A percentile compares a stretch with the other conserved stretches of the same genome.
These are phyloP conservation scores for Orchesella flavescens DNA, from an alignment of 2,888 invertebrate species.

Conservation along the genomic window DNA sequence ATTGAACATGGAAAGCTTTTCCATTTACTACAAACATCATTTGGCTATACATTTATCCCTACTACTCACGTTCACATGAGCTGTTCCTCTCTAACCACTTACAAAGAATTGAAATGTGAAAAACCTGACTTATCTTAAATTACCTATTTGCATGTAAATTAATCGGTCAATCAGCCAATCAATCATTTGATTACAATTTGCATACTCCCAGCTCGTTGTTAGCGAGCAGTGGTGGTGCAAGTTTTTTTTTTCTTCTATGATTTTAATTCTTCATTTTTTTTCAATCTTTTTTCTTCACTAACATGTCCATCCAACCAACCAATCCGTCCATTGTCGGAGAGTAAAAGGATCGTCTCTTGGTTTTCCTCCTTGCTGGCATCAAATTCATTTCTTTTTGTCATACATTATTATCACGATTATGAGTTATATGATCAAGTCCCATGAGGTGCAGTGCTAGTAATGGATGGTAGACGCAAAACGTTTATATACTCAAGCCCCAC, in stretches of 20 bases:
- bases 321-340: too few relatives aligned
- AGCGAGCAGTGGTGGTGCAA: constrained; percentile 44
- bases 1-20: too few relatives aligned
- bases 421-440: constrained; percentile 52
- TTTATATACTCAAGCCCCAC: too few relatives aligned
- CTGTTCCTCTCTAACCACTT: too few relatives aligned
- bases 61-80: too few relatives aligned
- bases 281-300: constrained; percentile 37
- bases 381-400: constrained; percentile 44
- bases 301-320: too few relatives aligned
- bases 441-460: constrained; percentile 14
- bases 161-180: constrained; percentile 66
- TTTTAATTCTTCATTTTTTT: constrained; percentile 39
- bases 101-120: constrained; percentile 55
- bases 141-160: constrained; percentile 66
- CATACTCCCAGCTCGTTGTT: constrained; percentile 55
- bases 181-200: constrained; percentile 64
- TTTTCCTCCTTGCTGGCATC: constrained; percentile 27
- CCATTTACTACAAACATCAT: too few relatives aligned
- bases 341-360: neutral
- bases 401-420: constrained; percentile 46
- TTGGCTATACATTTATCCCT: too few relatives aligned
- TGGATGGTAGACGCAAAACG: too few relatives aligned
- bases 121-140: constrained; percentile 59
- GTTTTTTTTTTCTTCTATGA: constrained; percentile 41